A percentile compares a stretch with the other conserved stretches of the same genome.
These are phyloP conservation scores for Tenualosa thibaudeaui DNA, from an alignment of 2,797 vertebrate species.

Conservation along the genomic window DNA sequence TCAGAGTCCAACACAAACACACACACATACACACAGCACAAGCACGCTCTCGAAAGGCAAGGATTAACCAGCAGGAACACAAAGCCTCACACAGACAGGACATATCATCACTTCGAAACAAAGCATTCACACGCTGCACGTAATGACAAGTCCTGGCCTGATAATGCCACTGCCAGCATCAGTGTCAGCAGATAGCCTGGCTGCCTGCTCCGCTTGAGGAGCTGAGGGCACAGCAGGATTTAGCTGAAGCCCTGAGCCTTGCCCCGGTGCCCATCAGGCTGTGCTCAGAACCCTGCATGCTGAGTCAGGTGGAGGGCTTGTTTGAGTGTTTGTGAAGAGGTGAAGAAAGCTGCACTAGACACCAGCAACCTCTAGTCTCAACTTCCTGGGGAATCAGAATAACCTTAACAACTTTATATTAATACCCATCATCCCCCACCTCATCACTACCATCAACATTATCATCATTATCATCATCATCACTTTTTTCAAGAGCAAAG, in stretches of 20 bases:
- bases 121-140: background rate
- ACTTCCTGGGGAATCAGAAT: background rate
- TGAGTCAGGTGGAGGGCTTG: background rate
- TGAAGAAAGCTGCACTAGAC: background rate
- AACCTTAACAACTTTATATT: background rate
- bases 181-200: background rate
- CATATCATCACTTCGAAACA: background rate
- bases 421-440: background rate
- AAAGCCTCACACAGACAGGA: background rate
- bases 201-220: background rate
- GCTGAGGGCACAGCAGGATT: background rate
- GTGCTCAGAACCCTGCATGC: background rate
- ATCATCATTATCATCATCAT: background rate
- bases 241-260: constrained; percentile 1
- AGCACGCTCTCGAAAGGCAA: too few species aligned
- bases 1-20: background rate
- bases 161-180: background rate
- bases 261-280: background rate
- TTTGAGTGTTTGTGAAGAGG: background rate
- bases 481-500: background rate
- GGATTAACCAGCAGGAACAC: background rate
- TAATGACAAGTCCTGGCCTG: background rate
- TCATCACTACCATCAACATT: background rate
- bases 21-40: background rate
- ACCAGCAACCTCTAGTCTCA: background rate